phyloP scores from a whole-genome alignment of 2,113 vertebrate genomes.

The Megaptera novaeangliae region DNA sequence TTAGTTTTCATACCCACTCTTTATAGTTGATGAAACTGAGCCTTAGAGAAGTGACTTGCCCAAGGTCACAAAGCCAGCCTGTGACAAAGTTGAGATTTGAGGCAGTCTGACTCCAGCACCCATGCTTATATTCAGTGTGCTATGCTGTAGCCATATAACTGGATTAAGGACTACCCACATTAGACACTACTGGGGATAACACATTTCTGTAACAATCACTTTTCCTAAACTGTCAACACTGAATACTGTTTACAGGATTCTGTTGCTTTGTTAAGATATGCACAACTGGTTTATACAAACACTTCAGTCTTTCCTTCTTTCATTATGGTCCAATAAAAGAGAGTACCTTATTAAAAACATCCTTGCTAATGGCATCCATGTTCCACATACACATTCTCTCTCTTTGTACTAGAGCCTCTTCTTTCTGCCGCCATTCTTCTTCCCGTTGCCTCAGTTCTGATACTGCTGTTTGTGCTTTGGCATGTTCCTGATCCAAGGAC shows the following conservation, averaged over 20 bases:
- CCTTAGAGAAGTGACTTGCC: background rate
- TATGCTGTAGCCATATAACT: background rate
- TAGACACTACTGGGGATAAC: background rate
- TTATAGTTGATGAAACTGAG: background rate
- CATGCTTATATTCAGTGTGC: background rate
- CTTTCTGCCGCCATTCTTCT: conserved; percentile 95
- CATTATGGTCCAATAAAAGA: background rate
- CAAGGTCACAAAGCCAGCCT: background rate
- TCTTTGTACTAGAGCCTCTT: conserved; percentile 87
- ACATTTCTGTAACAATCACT: background rate
- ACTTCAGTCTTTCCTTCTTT: background rate
- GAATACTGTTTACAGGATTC: background rate
- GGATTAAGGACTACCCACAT: background rate
- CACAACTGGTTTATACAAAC: background rate
- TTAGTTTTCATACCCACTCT: background rate
- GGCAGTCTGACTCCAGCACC: background rate
- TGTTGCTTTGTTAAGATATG: background rate
- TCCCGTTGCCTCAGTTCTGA: conserved; percentile 89
- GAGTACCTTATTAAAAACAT: conserved; percentile 95
- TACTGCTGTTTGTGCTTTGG: conserved; percentile 85
- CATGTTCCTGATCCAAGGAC: conserved; percentile 92
- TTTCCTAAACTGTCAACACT: conserved; percentile 13
- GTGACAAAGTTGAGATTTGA: background rate
- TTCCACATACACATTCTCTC: conserved; percentile 87
- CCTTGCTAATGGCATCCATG: conserved; percentile 85